Evolutionary conservation across 2,113 vertebrate species (phyloP), one percentile per base, ranked within the genome.

Genomic region (Rhinoderma darwinii): DNA sequence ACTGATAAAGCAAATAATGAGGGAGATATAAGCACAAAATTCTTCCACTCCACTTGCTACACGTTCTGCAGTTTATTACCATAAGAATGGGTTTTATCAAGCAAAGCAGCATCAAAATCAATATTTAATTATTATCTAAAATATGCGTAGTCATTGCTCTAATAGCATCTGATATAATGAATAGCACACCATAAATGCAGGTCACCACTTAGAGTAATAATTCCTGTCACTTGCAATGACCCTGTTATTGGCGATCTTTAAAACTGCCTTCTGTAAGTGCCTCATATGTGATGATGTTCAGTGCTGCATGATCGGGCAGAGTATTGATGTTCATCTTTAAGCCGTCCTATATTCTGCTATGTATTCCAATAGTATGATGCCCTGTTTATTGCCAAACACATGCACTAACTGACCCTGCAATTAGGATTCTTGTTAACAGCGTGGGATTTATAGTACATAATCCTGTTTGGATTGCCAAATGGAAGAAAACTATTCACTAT

Each of bases 221-320:
- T 79, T 56, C 61, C 32, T 86, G 84, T 86, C 84, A 80, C 43
- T 80, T 39, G 22, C 25, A 50, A 72, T 86, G 84, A 86, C 84
- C 84, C 66, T 79, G 68, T 86, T 86, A 86, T 86, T 56, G 84
- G 61, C 41, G 32, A 79, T 86, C 61, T 86, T 86, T 86, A 86
- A 86, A 72, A 54, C 84, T 72, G 61, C 84, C n/a, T 72, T 50
- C 76, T 80, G 35, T 86, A 72, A 79, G 44, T 86, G 43, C 43
- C 76, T 70, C 32, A 54, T 35, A 80, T 80, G 84, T 80, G 76
- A 70, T 84, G 68, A 84, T 70, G 59, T 86, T 86, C 59, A 20
- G 76, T 50, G 43, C 41, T 37, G 84, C 84, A 80, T 79, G 32
- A 86, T 32, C 50, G 61, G 68, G 43, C 84, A 54, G 6, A 56